A percentile compares a stretch with the other conserved stretches of the same genome.
phyloP scores from a whole-genome alignment of 2,113 vertebrate genomes.

The Lamprotornis superbus region DNA sequence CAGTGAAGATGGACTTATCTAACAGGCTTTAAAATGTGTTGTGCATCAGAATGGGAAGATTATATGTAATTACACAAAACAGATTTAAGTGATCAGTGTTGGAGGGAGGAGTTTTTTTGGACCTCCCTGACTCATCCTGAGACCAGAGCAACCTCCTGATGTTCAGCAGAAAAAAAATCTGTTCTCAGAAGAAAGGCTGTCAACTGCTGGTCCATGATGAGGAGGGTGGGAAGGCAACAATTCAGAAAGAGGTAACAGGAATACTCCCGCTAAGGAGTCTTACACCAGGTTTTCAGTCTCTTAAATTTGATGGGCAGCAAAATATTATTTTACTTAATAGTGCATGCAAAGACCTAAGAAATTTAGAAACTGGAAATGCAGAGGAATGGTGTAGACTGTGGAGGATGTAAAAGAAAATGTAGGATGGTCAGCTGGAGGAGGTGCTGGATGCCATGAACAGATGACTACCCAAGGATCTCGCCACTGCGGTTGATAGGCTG shows the following conservation, averaged over 20 bases:
- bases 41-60: not conserved
- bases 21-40: not conserved
- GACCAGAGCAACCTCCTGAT: not conserved
- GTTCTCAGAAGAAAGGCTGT: not conserved
- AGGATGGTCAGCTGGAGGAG: not conserved
- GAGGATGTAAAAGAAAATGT: not conserved
- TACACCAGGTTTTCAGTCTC: not conserved
- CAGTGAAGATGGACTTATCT: not conserved
- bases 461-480: not conserved
- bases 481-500: not conserved
- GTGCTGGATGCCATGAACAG: not conserved
- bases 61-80: not conserved
- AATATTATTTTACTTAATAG: not conserved
- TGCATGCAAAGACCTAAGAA: not conserved
- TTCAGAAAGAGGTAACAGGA: not conserved
- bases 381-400: not conserved
- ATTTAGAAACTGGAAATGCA: not conserved
- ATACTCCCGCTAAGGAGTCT: not conserved
- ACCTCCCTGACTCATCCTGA: not conserved
- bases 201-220: rapidly evolving
- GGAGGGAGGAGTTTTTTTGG: not conserved
- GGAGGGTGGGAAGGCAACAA: not conserved
- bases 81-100: not conserved
- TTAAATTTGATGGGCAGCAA: not conserved
- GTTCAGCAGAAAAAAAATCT: not conserved